These are phyloP conservation scores for Rhinolophus ferrumequinum DNA, from an alignment of 2,113 vertebrate genomes.

Conservation along the genomic window DNA sequence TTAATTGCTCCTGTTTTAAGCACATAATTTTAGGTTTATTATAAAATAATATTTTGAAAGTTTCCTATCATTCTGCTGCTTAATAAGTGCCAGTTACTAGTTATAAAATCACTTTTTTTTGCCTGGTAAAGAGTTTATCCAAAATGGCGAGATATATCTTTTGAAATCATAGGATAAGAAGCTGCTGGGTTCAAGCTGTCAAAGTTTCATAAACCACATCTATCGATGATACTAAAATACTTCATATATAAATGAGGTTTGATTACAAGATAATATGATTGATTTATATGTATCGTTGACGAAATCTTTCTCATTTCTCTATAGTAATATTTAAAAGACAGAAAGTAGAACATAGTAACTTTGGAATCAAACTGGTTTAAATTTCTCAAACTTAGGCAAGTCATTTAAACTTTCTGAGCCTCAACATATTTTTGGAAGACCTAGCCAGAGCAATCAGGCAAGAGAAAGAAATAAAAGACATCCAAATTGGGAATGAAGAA, in stretches of 20 bases:
- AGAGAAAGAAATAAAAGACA: no score
- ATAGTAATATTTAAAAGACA: conserved; percentile 41
- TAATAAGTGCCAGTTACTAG: conserved; percentile 35
- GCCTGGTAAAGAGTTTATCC: conserved; percentile 50
- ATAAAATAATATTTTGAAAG: conserved; percentile 50
- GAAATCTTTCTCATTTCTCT: conserved; percentile 58
- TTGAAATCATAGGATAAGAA: conserved; percentile 58
- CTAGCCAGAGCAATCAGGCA: no score
- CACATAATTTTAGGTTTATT: conserved; percentile 34
- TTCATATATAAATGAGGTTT: conserved; percentile 35
- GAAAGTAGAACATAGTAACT: background rate
- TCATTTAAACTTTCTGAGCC: conserved; percentile 30
- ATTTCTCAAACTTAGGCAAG: conserved; percentile 26
- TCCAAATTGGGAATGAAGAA: no score
- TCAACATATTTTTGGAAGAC: background rate
- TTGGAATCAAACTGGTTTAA: conserved; percentile 31
- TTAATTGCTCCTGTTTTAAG: conserved; percentile 46
- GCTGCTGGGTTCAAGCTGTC: conserved; percentile 33
- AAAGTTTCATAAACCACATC: conserved; percentile 64
- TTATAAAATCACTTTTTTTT: conserved; percentile 46
- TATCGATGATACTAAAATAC: conserved; percentile 55
- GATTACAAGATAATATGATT: conserved; percentile 56
- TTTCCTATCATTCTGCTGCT: conserved; percentile 24
- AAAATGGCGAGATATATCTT: conserved; percentile 53
- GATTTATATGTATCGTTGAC: conserved; percentile 62